Conservation (phyloP, 2,113 vertebrate genomes). For the Coracopsis vasa region DNA sequence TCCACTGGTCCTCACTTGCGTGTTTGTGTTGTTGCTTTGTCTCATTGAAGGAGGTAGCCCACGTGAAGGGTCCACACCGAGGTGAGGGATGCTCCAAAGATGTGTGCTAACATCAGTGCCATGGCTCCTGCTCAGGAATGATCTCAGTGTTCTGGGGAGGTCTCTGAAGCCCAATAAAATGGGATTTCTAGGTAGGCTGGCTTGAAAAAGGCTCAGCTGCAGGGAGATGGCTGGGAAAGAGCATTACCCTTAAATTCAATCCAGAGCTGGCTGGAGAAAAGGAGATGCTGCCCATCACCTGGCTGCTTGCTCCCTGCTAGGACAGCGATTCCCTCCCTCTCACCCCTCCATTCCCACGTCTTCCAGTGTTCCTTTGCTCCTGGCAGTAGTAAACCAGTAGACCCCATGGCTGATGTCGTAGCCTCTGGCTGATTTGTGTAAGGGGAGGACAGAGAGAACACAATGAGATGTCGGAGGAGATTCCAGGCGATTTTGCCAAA, state of each 20-base stretch:
- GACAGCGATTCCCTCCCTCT: neutral
- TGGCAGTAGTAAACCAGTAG: neutral
- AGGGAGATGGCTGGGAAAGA: neutral
- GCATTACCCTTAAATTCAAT: fast-evolving
- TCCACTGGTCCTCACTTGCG: neutral
- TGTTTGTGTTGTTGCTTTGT: fast-evolving
- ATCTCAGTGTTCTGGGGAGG: neutral
- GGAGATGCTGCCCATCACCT: neutral
- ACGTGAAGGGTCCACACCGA: fast-evolving
- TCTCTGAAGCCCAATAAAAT: neutral
- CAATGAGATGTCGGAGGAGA: conserved; percentile 62
- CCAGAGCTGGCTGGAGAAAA: neutral
- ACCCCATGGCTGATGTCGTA: neutral
- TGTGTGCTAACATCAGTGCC: neutral
- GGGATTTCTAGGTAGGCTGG: neutral
- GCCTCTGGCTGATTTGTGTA: conserved; percentile 14
- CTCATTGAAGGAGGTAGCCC: neutral
- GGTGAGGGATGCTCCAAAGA: neutral
- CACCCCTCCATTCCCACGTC: neutral
- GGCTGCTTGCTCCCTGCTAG: neutral
- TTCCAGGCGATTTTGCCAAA: conserved; percentile 71
- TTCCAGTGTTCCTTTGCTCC: neutral
- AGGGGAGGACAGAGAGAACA: conserved; percentile 37
- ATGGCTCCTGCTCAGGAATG: neutral
- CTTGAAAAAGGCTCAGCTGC: neutral